Evolutionary conservation across 2,888 invertebrate species (phyloP).

Genomic region (Acleris holmiana): DNA sequence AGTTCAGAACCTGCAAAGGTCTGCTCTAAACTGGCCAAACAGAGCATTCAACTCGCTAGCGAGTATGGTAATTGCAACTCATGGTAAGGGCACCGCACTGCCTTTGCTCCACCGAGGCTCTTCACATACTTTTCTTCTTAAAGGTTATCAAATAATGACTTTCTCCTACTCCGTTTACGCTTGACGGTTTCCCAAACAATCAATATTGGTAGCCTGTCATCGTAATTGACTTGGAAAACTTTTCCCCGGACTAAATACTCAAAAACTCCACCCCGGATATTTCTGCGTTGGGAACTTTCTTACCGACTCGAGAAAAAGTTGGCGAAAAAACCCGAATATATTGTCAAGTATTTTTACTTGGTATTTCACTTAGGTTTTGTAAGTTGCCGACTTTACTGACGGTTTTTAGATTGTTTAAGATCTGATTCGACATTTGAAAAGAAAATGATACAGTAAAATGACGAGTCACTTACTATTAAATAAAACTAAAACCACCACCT

Average conservation of each 20-base stretch:
- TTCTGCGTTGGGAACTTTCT: constrained; percentile 46
- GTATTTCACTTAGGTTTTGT: constrained; percentile 1
- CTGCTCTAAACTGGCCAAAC: too few relatives aligned
- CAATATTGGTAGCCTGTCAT: constrained; percentile 52
- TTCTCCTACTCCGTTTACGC: constrained; percentile 30
- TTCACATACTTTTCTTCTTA: too few relatives aligned
- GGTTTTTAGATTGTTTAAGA: neutral
- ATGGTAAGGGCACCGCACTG: too few relatives aligned
- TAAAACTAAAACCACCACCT: too few relatives aligned
- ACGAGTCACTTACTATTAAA: too few relatives aligned
- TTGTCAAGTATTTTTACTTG: constrained; percentile 1
- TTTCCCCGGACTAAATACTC: constrained; percentile 55
- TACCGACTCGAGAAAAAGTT: constrained; percentile 30
- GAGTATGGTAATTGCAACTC: too few relatives aligned
- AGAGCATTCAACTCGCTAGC: too few relatives aligned
- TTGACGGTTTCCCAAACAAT: constrained; percentile 43
- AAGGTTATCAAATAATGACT: too few relatives aligned
- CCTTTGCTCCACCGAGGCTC: too few relatives aligned
- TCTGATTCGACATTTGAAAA: too few relatives aligned
- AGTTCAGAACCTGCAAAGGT: too few relatives aligned
- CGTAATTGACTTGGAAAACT: constrained; percentile 60
- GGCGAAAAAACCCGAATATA: constrained; percentile 2
- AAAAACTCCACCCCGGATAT: constrained; percentile 44
- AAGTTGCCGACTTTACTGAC: neutral
- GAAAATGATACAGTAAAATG: too few relatives aligned